Conservation (phyloP, 2,888 invertebrate species). For the Tiphia femorata region DNA sequence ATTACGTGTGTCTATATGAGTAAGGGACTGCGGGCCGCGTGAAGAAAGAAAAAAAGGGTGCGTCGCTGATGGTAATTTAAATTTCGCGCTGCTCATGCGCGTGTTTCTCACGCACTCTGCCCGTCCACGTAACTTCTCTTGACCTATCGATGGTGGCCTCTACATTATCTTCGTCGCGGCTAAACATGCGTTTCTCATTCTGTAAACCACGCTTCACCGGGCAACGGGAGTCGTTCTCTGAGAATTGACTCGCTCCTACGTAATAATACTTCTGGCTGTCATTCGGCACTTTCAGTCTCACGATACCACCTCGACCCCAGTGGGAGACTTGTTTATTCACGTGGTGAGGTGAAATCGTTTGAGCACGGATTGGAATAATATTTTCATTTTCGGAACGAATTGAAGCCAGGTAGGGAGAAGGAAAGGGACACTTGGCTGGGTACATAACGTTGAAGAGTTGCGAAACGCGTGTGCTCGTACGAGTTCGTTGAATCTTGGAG, state of each 20-base stretch:
- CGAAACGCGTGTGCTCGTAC: too few species aligned
- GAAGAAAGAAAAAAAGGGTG: too few species aligned
- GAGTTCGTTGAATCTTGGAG: too few species aligned
- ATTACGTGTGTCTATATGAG: too few species aligned
- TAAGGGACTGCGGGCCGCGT: too few species aligned
- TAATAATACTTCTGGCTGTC: slow-evolving; percentile 13
- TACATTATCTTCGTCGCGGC: not conserved
- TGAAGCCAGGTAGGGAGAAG: slow-evolving; percentile 8
- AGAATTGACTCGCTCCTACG: slow-evolving; percentile 9
- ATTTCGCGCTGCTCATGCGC: too few species aligned
- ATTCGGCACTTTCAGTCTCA: slow-evolving; percentile 3
- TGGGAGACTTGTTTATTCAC: slow-evolving; percentile 31
- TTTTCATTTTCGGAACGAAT: slow-evolving; percentile 25
- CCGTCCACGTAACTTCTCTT: too few species aligned
- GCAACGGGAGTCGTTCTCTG: not conserved
- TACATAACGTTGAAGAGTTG: too few species aligned
- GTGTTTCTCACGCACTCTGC: too few species aligned
- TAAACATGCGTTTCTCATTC: not conserved
- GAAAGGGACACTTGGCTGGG: too few species aligned
- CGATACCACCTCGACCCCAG: not conserved
- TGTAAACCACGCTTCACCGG: not conserved
- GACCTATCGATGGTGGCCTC: too few species aligned
- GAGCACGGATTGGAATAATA: slow-evolving; percentile 36
- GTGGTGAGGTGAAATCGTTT: slow-evolving; percentile 30
- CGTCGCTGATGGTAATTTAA: too few species aligned